Evolutionary conservation across 2,888 invertebrate species (phyloP), one percentile per base, ranked within the genome.

Genomic region (Zhuqinia jingwanae): DNA sequence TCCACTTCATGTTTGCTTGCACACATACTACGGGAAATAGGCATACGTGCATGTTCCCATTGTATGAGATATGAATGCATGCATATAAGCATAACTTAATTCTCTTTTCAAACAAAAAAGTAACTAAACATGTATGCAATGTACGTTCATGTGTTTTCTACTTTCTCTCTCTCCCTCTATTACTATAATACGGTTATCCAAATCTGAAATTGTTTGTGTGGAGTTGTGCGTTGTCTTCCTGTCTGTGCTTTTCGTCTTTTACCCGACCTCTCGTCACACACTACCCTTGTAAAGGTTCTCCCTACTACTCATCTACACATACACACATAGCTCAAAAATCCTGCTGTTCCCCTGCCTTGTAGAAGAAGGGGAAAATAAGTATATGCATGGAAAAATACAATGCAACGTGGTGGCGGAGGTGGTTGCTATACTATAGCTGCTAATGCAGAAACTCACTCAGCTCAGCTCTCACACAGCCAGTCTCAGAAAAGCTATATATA

Each of bases 151-250:
- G 56, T 76, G 56, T 58, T 56, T 58, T 76, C 3, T 36, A 30
- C 56, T 56, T 58, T 76, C 36, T 6, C n/a, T n/a, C n/a, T n/a
- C n/a, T n/a, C 75, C 20, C 56, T 27, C 75, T 50, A 53, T 25
- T 53, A 58, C 22, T 68, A 56, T 63, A 63, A 68, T 68, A 68
- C 68, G 68, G 76, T 76, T 76, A 42, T 68, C 27, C 58, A 63
- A 78, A 78, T 78, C 63, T 78, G 78, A 78, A 77, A 77, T 77
- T 68, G n/a, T 68, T 77, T 42, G 77, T 58, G 77, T 78, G 42
- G 78, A 78, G 63, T 78, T 63, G 22, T 56, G 42, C 42, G 53
- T 53, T 50, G 27, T 73, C 68, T 73, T 73, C 73, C 50, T 30
- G 50, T 45, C 70, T 22, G 36, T 70, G 45, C 22, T 70, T n/a